Evolutionary conservation across 2,888 invertebrate species (phyloP), one percentile per base, ranked within the genome.

Genomic region (Branchipolynoe longqiensis): DNA sequence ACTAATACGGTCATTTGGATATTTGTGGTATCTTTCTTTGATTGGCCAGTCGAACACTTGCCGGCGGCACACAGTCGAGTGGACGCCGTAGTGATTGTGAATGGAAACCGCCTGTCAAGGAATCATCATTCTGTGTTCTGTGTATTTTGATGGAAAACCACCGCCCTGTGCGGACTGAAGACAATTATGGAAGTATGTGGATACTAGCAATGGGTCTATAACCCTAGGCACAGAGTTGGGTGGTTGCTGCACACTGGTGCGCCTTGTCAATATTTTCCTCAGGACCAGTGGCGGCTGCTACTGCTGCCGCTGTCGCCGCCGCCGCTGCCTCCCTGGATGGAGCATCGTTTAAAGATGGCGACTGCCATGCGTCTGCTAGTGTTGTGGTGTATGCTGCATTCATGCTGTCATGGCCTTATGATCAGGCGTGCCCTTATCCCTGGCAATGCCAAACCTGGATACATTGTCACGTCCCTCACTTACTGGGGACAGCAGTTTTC

Each of bases 401-500:
- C 59, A 1, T 58, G 82, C 25, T 83, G 83, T 83, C 84, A 78
- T 31, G 56, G n/a, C 28, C 58, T 74, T 12, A 84, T 84, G 81
- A 85, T 85, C 6, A 56, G 64, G 36, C 48, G 74, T 28, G 84
- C 85, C 31, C 64, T 82, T n/a, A 33, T 88, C 18, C 88, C 88
- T 40, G 84, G 86, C 78, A 81, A 81, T 38, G 86, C 83, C 54
- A 33, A 56, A 54, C 87, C 88, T 2, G 88, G 88, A 22, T 87
- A 85, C 48, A 54, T 87, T 28, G 85, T 88, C 38, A 83, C 87
- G 0, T 83, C 87, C 6, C 59, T 88, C 0, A 64, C 83, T 18
- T 84, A 78, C 64, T 85, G 87, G 86, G 87, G 87, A 41, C 88
- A 88, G 78, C 56, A 41, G 22, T 85, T 86, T 25, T 14, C n/a